Percentiles rank a stretch among this genome's conserved stretches.
Evolutionary conservation across 2,888 invertebrate genomes (phyloP).

Genomic region (Drosophila robusta): DNA sequence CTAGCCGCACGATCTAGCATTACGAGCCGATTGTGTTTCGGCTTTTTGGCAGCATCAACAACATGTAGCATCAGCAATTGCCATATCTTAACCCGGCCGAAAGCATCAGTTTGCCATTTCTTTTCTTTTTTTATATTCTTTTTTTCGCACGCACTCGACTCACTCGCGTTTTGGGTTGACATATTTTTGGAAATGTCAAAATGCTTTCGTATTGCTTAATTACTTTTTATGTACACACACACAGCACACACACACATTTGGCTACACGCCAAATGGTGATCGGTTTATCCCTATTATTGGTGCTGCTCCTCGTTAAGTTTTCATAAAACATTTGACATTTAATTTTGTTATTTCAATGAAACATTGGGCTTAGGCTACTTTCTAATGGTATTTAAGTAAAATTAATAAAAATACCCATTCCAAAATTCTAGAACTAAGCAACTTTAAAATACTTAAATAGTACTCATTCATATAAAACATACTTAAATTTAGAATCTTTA

Average conservation of each 20-base stretch:
- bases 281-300: slow-evolving; percentile 32
- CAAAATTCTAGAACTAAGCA: too few species aligned
- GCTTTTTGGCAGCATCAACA: slow-evolving; percentile 58
- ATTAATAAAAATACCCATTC: too few species aligned
- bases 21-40: slow-evolving; percentile 57
- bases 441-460: too few species aligned
- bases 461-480: too few species aligned
- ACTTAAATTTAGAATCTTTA: too few species aligned
- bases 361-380: too few species aligned
- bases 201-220: slow-evolving; percentile 74
- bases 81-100: slow-evolving; percentile 35
- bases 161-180: slow-evolving; percentile 59
- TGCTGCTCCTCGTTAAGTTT: slow-evolving; percentile 4
- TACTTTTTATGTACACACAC: slow-evolving; percentile 59
- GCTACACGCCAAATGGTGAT: slow-evolving; percentile 45
- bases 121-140: slow-evolving; percentile 11
- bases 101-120: slow-evolving; percentile 68
- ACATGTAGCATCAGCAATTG: slow-evolving; percentile 22
- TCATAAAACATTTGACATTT: slow-evolving; percentile 9
- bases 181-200: slow-evolving; percentile 81
- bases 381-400: too few species aligned
- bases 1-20: slow-evolving; percentile 60
- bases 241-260: slow-evolving; percentile 38
- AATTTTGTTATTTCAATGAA: neutral
- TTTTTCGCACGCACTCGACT: slow-evolving; percentile 52